Evolutionary conservation across 1,140 invertebrate species (phyloP), one percentile per base, ranked within the genome.

Genomic region (Melanaphis sacchari): DNA sequence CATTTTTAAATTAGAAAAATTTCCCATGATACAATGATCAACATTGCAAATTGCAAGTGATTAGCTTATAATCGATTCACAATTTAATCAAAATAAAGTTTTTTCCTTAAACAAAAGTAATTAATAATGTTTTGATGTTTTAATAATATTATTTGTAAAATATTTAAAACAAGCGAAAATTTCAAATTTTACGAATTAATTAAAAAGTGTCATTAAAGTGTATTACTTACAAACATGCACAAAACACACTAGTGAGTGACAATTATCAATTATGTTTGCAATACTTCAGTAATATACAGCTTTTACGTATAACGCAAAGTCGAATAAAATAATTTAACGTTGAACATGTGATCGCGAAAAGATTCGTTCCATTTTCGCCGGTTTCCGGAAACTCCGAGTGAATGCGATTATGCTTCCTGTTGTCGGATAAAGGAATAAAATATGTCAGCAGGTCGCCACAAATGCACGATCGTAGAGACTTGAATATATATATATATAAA

Each of bases 401-500:
- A 76, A 76, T 76, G 59, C 59, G 59, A 76, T 76, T 76, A 76
- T 76, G 31, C 59, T 76, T 76, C 59, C 59, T 11, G 59, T n/a
- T 76, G 59, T 76, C 31, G 31, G 31, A 76, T 76, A 76, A 76
- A 76, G 59, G 15, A 76, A 76, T 76, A 76, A 76, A 76, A 76
- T 76, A 76, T 76, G 59, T 76, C 59, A 76, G 59, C 59, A 76
- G 59, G 59, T 76, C 31, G 59, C 59, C 59, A 76, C 59, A 76
- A 76, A 76, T 76, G 15, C n/a, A 76, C 31, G 15, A 36, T 76
- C 59, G 31, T 18, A 18, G 59, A 76, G 31, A 76, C 59, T 76
- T 1, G 15, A 76, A 66, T n/a, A 66, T n/a, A n/a, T n/a, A 66
- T 66, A 59, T 18, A 76, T 76, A 76, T n/a, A n/a, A n/a, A 76